These are phyloP conservation scores for Diadophis punctatus DNA, from an alignment of 2,113 vertebrate genomes.

Conservation along the genomic window DNA sequence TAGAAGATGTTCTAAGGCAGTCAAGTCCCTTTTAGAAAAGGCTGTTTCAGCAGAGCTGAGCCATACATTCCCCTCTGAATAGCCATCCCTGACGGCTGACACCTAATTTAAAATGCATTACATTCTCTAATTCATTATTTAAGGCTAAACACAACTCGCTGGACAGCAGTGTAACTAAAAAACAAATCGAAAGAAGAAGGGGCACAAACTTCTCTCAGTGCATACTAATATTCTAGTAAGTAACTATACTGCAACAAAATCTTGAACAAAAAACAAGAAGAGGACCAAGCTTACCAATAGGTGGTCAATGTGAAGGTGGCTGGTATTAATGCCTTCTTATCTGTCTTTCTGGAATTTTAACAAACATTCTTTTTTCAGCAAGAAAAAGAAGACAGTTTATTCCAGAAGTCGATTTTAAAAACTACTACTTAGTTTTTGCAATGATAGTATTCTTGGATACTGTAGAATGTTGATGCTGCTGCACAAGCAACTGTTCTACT, in stretches of 20 bases:
- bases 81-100: constrained; percentile 13
- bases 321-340: constrained; percentile 24
- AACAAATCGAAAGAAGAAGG: background rate
- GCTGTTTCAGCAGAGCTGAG: constrained; percentile 25
- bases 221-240: constrained; percentile 25
- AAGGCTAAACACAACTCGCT: constrained; percentile 38
- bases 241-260: constrained; percentile 19
- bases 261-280: accelerated
- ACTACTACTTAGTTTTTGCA: background rate
- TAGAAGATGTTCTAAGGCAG: constrained; percentile 44
- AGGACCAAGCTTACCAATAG: constrained; percentile 10
- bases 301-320: constrained; percentile 33
- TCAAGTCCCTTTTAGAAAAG: constrained; percentile 47
- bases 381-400: background rate
- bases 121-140: constrained; percentile 50
- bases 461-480: background rate
- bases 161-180: constrained; percentile 14
- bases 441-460: background rate
- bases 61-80: constrained; percentile 13
- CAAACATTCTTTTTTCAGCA: background rate
- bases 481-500: background rate
- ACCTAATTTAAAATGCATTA: constrained; percentile 48
- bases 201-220: constrained; percentile 17
- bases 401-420: background rate
- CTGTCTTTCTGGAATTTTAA: constrained; percentile 37